Evolutionary conservation across 2,113 vertebrate genomes (phyloP).

Genomic region (Oreochromis tanganicae): DNA sequence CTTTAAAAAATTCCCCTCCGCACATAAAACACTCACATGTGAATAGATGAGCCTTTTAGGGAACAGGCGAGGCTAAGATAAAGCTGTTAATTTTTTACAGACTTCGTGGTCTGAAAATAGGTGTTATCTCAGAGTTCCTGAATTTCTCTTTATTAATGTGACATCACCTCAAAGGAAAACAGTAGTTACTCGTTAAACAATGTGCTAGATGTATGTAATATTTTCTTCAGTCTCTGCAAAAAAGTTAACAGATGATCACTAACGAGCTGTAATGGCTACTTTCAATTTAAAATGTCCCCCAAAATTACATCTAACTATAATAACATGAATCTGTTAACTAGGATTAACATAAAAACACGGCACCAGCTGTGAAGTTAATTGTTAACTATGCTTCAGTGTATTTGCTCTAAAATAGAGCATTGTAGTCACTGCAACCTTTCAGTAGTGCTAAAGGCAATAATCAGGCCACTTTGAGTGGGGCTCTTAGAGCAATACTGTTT

Average conservation of each 20-base stretch:
- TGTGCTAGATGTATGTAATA: not conserved
- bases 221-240: not conserved
- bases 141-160: not conserved
- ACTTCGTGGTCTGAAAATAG: not conserved
- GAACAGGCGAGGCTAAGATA: not conserved
- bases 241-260: not conserved
- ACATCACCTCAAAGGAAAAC: not conserved
- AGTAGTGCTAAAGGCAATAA: not conserved
- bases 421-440: not conserved
- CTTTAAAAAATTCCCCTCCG: not conserved
- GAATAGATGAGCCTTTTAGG: not conserved
- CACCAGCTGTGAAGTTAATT: not conserved
- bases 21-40: not conserved
- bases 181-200: not conserved
- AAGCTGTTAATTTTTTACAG: constrained; percentile 11
- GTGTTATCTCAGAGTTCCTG: constrained; percentile 8
- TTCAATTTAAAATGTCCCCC: not conserved
- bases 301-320: not conserved
- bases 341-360: not conserved
- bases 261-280: not conserved
- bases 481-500: not conserved
- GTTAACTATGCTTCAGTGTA: not conserved
- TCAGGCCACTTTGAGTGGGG: not conserved
- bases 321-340: not conserved
- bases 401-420: not conserved